phyloP scores from a whole-genome alignment of 2,113 vertebrate genomes.

The Pomatorhinus ruficollis region DNA sequence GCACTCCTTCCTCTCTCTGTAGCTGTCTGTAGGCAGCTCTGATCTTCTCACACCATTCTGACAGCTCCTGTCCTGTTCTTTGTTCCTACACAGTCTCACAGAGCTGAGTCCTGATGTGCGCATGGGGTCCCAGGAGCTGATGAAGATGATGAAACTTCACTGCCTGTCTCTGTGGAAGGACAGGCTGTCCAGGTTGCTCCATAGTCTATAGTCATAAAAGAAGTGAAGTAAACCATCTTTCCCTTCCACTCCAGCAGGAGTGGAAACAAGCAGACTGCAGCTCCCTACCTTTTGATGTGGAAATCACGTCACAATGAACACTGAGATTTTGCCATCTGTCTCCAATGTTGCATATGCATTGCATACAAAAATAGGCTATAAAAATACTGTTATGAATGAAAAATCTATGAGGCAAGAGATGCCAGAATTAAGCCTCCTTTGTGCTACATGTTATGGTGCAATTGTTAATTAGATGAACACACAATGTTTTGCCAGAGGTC shows the following conservation, averaged over 20 bases:
- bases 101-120: background rate
- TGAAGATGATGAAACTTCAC: background rate
- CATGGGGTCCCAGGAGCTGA: background rate
- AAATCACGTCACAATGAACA: constrained; percentile 11
- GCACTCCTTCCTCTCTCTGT: background rate
- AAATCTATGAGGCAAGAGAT: background rate
- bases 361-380: constrained; percentile 7
- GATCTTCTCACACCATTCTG: background rate
- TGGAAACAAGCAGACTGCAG: background rate
- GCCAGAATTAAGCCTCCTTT: constrained; percentile 5
- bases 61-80: background rate
- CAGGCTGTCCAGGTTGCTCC: background rate
- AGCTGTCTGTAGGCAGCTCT: background rate
- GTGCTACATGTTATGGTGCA: background rate
- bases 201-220: background rate
- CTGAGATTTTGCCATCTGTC: constrained; percentile 55
- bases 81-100: background rate
- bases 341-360: background rate
- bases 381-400: background rate
- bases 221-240: background rate
- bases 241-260: background rate
- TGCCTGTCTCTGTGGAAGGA: background rate
- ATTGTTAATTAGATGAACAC: background rate
- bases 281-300: background rate
- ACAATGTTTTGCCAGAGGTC: background rate